phyloP scores from a whole-genome alignment of 2,888 invertebrate species.

The Drosophila recens region DNA sequence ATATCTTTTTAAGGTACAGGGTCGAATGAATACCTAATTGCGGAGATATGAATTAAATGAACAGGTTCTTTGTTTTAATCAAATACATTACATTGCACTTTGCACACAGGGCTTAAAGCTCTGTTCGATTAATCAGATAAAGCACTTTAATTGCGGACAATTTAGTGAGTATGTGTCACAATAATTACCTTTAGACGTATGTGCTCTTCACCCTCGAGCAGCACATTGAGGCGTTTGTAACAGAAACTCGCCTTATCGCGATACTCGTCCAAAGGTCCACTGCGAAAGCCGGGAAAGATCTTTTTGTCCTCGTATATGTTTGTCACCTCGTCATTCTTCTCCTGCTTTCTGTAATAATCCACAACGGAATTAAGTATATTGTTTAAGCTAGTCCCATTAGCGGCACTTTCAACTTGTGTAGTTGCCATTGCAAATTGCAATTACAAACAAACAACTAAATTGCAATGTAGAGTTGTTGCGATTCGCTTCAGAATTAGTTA shows the following conservation, averaged over 20 bases:
- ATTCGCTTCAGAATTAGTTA: too few relatives aligned
- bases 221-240: slow-evolving; percentile 88
- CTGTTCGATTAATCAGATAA: background rate
- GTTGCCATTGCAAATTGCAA: slow-evolving; percentile 41
- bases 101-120: slow-evolving; percentile 24
- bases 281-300: slow-evolving; percentile 87
- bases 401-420: slow-evolving; percentile 6
- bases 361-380: slow-evolving; percentile 46
- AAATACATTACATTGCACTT: slow-evolving; percentile 44
- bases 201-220: slow-evolving; percentile 86
- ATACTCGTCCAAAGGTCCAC: slow-evolving; percentile 88
- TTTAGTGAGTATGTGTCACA: background rate
- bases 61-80: background rate
- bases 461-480: background rate
- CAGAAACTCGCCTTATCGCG: slow-evolving; percentile 89
- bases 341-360: slow-evolving; percentile 54
- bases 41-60: background rate
- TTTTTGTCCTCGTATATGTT: slow-evolving; percentile 81
- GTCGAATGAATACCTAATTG: background rate
- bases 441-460: slow-evolving; percentile 5
- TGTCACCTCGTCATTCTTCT: slow-evolving; percentile 15
- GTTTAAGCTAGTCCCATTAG: slow-evolving; percentile 18
- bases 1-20: too few relatives aligned
- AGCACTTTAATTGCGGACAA: background rate
- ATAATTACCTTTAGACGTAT: slow-evolving; percentile 86